Conservation (phyloP, 2,888 invertebrate genomes). For the Stramonita haemastoma region DNA sequence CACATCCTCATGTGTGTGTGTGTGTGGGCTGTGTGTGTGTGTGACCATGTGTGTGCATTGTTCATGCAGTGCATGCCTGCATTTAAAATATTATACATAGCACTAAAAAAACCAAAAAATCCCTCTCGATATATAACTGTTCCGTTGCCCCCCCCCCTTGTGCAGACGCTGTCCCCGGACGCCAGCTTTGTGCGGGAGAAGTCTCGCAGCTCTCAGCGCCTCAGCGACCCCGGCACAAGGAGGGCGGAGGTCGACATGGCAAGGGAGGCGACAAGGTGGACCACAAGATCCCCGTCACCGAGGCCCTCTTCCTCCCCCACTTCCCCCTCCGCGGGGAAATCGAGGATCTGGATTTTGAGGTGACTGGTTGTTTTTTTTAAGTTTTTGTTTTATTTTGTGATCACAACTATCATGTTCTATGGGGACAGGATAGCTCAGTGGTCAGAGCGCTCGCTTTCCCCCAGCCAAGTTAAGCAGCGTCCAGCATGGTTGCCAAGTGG, state of each 20-base stretch:
- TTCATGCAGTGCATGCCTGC: too few relatives aligned
- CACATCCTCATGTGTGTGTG: not conserved
- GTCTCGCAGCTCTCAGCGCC: slow-evolving; percentile 57
- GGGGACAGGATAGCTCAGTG: too few relatives aligned
- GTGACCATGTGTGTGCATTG: not conserved
- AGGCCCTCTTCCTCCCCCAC: slow-evolving; percentile 91
- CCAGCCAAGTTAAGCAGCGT: too few relatives aligned
- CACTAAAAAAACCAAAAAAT: too few relatives aligned
- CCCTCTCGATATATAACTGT: not conserved
- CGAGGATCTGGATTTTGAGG: slow-evolving; percentile 81
- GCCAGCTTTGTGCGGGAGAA: slow-evolving; percentile 59
- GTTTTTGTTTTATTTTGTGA: too few relatives aligned
- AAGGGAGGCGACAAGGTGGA: slow-evolving; percentile 36
- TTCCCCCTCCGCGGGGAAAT: slow-evolving; percentile 86
- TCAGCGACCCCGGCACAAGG: slow-evolving; percentile 43
- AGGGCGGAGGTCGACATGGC: slow-evolving; percentile 38
- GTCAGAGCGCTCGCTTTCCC: too few relatives aligned
- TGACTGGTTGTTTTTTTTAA: slow-evolving; percentile 60
- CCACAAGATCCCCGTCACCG: slow-evolving; percentile 76
- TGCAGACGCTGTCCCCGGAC: slow-evolving; percentile 62
- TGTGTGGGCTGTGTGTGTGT: not conserved
- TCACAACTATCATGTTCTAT: too few relatives aligned
- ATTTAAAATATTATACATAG: too few relatives aligned
- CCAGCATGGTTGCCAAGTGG: too few relatives aligned
- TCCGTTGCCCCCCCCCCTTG: not conserved